Percentiles rank a stretch among this genome's conserved stretches.
Evolutionary conservation across 2,113 vertebrate genomes (phyloP).

Genomic region (Vidua macroura): DNA sequence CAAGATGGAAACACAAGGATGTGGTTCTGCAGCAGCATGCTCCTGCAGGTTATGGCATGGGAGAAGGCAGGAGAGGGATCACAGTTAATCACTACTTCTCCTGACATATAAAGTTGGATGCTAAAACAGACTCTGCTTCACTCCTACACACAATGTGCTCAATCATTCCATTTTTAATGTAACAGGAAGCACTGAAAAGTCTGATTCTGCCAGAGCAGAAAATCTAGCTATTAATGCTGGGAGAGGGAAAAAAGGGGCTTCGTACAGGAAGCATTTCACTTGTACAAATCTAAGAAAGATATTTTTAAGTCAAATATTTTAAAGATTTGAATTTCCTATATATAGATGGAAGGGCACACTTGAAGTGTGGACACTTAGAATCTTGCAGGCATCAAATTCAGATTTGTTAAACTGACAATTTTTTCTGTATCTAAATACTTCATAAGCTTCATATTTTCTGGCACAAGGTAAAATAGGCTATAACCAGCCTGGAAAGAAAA

Average conservation of each 20-base stretch:
- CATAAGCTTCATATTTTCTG: not conserved
- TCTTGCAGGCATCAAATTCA: not conserved
- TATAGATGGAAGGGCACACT: not conserved
- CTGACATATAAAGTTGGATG: not conserved
- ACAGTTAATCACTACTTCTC: not conserved
- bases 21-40: not conserved
- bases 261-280: not conserved
- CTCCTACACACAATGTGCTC: slow-evolving; percentile 52
- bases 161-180: not conserved
- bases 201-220: not conserved
- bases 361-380: not conserved
- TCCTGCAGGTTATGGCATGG: not conserved
- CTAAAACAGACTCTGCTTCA: not conserved
- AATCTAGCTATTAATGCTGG: not conserved
- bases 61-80: not conserved
- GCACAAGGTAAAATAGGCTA: not conserved
- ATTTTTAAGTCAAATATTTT: not conserved
- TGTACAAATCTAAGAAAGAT: not conserved
- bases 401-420: not conserved
- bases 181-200: not conserved
- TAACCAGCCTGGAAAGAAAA: not conserved
- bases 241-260: not conserved
- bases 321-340: not conserved
- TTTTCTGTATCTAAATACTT: not conserved
- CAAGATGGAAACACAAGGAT: not conserved